These are phyloP conservation scores for Metallyticus violacea DNA, from an alignment of 2,888 invertebrate species.

Conservation along the genomic window DNA sequence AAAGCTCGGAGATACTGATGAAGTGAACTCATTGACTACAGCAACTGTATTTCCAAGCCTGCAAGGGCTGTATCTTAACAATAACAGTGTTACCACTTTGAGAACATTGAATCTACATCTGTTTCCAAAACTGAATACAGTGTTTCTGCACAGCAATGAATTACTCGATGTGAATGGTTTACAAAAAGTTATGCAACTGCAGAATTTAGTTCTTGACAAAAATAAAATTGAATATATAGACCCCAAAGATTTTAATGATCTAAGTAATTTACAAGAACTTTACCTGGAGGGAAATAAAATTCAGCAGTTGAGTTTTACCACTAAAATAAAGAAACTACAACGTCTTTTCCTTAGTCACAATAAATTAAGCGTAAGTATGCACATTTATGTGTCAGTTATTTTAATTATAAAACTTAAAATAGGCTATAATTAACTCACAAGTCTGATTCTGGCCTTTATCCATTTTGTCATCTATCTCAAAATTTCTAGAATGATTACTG, in stretches of 20 bases:
- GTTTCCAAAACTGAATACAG: background rate
- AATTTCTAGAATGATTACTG: no score
- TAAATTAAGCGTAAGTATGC: background rate
- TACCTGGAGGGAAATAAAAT: slow-evolving; percentile 1
- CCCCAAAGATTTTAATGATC: background rate
- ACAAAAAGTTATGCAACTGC: background rate
- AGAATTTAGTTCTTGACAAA: background rate
- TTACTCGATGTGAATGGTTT: background rate
- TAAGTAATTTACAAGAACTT: background rate
- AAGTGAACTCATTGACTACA: background rate
- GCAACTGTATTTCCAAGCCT: background rate
- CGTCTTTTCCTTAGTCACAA: background rate
- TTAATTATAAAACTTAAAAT: no score
- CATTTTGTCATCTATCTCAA: no score
- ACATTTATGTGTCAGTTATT: no score
- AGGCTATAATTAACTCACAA: no score
- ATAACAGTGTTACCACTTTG: background rate
- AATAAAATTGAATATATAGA: background rate
- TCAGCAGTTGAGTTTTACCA: background rate
- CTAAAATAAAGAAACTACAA: background rate
- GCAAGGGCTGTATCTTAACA: background rate
- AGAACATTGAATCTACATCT: background rate
- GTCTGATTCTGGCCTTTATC: no score
- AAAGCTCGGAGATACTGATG: background rate
- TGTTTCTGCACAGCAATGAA: background rate